Conservation (phyloP, 1,140 invertebrate genomes). For the Platorchestia sp. region DNA sequence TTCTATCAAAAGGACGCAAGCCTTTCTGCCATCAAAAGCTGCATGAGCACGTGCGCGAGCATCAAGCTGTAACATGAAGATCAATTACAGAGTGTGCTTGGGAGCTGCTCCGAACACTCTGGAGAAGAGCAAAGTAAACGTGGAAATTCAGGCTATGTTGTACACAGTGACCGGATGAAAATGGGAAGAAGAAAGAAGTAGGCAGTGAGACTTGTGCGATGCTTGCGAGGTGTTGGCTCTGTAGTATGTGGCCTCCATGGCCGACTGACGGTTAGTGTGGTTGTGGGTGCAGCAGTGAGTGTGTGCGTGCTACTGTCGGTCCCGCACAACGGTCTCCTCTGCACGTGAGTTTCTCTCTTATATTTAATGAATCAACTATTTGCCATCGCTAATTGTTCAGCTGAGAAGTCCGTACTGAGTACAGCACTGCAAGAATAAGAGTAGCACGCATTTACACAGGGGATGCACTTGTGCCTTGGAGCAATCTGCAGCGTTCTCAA, state of each 20-base stretch:
- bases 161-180: not conserved
- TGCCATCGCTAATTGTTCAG: not conserved
- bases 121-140: not conserved
- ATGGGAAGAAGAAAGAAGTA: not conserved
- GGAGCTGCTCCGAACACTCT: not conserved
- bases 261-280: slow-evolving; percentile 4
- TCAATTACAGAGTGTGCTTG: not conserved
- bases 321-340: slow-evolving; percentile 2
- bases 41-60: not conserved
- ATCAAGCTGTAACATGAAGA: not conserved
- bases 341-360: not conserved
- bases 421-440: not conserved
- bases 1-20: not conserved
- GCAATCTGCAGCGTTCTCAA: slow-evolving; percentile 17
- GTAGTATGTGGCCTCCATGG: not conserved
- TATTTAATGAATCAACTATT: not conserved
- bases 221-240: slow-evolving; percentile 27
- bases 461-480: not conserved
- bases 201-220: not conserved
- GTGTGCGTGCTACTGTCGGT: slow-evolving; percentile 3
- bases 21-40: not conserved
- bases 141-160: not conserved
- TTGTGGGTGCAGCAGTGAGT: slow-evolving; percentile 24
- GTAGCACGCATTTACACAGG: not conserved
- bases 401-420: not conserved